phyloP scores from a whole-genome alignment of 2,113 vertebrate species.

The Oriolus oriolus region DNA sequence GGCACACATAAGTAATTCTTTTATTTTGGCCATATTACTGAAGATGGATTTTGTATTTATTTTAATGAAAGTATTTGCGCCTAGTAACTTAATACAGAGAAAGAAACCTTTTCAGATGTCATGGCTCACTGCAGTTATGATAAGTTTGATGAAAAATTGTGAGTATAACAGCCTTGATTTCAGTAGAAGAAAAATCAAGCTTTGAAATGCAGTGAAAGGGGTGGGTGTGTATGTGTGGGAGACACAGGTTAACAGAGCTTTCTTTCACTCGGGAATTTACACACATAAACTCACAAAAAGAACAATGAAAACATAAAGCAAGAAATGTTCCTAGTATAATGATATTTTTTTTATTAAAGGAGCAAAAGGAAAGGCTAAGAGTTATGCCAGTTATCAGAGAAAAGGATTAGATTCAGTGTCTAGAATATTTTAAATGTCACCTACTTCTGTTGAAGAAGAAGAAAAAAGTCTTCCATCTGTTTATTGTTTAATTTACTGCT shows the following conservation, averaged over 20 bases:
- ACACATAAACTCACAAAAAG: neutral
- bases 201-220: neutral
- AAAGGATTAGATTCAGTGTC: constrained; percentile 8
- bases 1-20: neutral
- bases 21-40: fast-evolving
- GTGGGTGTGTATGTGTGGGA: no score
- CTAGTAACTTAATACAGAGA: neutral
- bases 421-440: constrained; percentile 28
- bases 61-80: neutral
- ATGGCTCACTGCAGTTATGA: neutral
- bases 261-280: neutral
- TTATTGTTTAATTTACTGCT: constrained; percentile 48
- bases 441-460: neutral
- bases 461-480: neutral
- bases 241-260: neutral
- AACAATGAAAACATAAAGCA: neutral
- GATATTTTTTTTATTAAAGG: constrained; percentile 37
- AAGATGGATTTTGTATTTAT: neutral
- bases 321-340: neutral
- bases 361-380: constrained; percentile 4
- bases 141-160: neutral
- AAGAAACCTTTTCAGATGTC: neutral
- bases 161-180: neutral
- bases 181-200: neutral
- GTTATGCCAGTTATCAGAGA: neutral